These are phyloP conservation scores for Hermaeophaga mercurialis DNA, from an alignment of 2,888 invertebrate species.

Conservation along the genomic window DNA sequence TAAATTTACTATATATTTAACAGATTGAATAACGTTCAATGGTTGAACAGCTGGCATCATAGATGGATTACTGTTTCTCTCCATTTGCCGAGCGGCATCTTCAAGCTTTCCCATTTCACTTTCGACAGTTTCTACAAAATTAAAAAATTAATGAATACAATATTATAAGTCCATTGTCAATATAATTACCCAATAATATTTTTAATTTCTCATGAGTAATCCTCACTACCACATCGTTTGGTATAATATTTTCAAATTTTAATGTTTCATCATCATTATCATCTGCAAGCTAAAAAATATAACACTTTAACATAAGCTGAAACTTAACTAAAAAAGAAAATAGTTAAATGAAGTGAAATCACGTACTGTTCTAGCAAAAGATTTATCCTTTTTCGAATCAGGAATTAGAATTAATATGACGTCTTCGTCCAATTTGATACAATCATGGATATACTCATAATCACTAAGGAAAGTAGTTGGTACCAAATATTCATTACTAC, in stretches of 20 bases:
- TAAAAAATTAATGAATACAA: not conserved
- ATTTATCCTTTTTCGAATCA: conserved; percentile 70
- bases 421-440: conserved; percentile 90
- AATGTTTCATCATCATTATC: conserved; percentile 78
- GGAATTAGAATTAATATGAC: conserved; percentile 72
- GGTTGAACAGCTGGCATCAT: conserved; percentile 61
- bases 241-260: conserved; percentile 78
- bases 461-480: conserved; percentile 83
- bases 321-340: not conserved
- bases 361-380: conserved; percentile 76
- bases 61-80: conserved; percentile 51
- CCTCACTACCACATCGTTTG: conserved; percentile 73
- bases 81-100: conserved; percentile 64
- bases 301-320: not conserved
- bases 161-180: not conserved
- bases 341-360: not conserved
- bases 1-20: conserved; percentile 89
- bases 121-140: conserved; percentile 73
- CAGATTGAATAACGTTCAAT: conserved; percentile 83
- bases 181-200: conserved; percentile 76
- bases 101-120: conserved; percentile 80
- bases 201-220: conserved; percentile 83
- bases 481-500: conserved; percentile 86
- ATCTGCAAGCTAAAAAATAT: conserved; percentile 66
- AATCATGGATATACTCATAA: conserved; percentile 92